These are phyloP conservation scores for Oreochromis mossambicus DNA, from an alignment of 2,797 vertebrate genomes.

Conservation along the genomic window DNA sequence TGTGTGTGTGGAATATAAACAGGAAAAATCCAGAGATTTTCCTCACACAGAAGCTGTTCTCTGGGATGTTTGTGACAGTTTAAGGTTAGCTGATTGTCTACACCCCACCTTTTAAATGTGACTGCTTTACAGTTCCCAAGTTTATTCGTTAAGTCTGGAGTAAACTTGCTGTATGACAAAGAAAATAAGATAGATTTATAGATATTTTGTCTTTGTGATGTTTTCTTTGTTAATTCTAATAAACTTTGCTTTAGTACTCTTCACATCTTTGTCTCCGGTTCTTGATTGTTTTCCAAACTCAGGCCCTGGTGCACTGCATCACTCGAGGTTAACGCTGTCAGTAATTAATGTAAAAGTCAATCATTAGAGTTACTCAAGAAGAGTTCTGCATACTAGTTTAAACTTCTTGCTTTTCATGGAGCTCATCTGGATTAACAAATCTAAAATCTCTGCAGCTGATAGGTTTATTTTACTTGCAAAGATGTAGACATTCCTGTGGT, in stretches of 20 bases:
- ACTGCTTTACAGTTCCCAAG: conserved; percentile 25
- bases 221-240: conserved; percentile 80
- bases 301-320: not conserved
- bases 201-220: conserved; percentile 76
- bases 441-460: not conserved
- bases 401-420: not conserved
- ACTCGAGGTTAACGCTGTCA: not conserved
- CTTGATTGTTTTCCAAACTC: not conserved
- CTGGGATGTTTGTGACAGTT: conserved; percentile 35
- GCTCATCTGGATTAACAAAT: not conserved
- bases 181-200: conserved; percentile 68
- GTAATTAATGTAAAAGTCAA: not conserved
- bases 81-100: conserved; percentile 1
- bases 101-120: conserved; percentile 12
- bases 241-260: conserved; percentile 78
- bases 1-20: conserved; percentile 34
- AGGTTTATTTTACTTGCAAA: not conserved
- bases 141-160: conserved; percentile 44
- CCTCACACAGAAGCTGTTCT: conserved; percentile 10
- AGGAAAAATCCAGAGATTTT: conserved; percentile 4
- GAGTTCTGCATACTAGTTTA: not conserved
- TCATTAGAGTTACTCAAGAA: not conserved
- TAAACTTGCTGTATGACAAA: conserved; percentile 26
- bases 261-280: not conserved
- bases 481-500: not conserved